phyloP scores from a whole-genome alignment of 1,140 invertebrate genomes.

The Adelges cooleyi region DNA sequence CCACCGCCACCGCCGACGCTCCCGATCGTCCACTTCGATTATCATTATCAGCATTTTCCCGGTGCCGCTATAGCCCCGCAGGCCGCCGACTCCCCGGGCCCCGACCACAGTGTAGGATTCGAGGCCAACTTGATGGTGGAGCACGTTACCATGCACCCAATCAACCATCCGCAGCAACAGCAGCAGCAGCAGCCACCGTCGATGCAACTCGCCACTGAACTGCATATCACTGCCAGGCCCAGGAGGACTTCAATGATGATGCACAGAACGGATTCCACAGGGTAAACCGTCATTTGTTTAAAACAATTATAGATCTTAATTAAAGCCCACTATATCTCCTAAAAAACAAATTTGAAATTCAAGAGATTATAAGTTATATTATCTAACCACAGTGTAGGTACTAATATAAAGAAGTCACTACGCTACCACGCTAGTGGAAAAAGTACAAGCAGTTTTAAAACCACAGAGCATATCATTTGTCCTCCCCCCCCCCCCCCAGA shows the following conservation, averaged over 20 bases:
- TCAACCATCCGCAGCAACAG: conserved; percentile 62
- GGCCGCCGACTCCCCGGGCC: conserved; percentile 34
- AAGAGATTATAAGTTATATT: no score
- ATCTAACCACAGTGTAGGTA: no score
- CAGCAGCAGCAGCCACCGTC: conserved; percentile 40
- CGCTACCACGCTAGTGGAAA: no score
- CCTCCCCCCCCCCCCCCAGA: no score
- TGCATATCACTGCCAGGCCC: neutral
- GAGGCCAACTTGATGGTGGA: conserved; percentile 47
- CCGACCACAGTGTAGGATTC: conserved; percentile 37
- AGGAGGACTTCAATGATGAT: neutral
- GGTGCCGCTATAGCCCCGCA: conserved; percentile 43
- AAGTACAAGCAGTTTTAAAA: no score
- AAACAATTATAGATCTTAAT: no score
- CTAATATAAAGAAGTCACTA: no score
- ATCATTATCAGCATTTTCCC: conserved; percentile 39
- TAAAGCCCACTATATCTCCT: no score
- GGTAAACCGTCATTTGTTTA: neutral
- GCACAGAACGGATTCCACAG: neutral
- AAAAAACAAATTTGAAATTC: no score
- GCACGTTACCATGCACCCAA: conserved; percentile 47
- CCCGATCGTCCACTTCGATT: conserved; percentile 37
- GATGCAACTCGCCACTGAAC: no score
- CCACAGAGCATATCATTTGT: no score
- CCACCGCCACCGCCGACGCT: conserved; percentile 39